A percentile compares a stretch with the other conserved stretches of the same genome.
Evolutionary conservation across 2,797 vertebrate genomes (phyloP).

Genomic region (Epinephelus awoara): DNA sequence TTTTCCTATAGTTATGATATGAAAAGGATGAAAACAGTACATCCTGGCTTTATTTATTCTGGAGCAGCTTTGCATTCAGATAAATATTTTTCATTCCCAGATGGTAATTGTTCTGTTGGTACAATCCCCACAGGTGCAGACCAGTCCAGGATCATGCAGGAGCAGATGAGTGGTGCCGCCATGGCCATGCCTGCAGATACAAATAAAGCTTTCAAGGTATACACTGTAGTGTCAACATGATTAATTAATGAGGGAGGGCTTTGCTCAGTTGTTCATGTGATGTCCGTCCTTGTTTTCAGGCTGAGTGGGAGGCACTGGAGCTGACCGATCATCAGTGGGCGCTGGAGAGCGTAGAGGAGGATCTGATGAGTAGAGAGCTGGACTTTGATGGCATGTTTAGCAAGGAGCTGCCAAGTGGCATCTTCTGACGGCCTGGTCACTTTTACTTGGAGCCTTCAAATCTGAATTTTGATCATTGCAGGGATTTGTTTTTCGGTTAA

Average conservation of each 20-base stretch:
- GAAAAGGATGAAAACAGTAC: not conserved
- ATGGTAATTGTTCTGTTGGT: conserved; percentile 10
- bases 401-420: conserved; percentile 95
- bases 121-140: conserved; percentile 88
- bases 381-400: conserved; percentile 98
- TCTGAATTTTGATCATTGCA: conserved; percentile 57
- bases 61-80: not conserved
- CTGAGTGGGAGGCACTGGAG: conserved; percentile 98
- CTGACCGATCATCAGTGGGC: conserved; percentile 99
- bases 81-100: not conserved
- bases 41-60: not conserved
- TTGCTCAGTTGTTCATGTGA: conserved; percentile 26
- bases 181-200: conserved; percentile 99
- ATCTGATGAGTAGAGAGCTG: conserved; percentile 96
- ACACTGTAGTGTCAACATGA: not conserved
- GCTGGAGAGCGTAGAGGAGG: conserved; percentile 96
- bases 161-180: conserved; percentile 99
- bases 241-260: not conserved
- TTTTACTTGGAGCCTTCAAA: conserved; percentile 44
- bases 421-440: conserved; percentile 88
- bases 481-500: conserved; percentile 60
- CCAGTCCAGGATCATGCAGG: conserved; percentile 99
- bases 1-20: not conserved
- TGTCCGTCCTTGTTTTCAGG: conserved; percentile 82
- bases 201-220: conserved; percentile 99